These are phyloP conservation scores for Acropternis orthonyx DNA, from an alignment of 2,797 vertebrate species.

Conservation along the genomic window DNA sequence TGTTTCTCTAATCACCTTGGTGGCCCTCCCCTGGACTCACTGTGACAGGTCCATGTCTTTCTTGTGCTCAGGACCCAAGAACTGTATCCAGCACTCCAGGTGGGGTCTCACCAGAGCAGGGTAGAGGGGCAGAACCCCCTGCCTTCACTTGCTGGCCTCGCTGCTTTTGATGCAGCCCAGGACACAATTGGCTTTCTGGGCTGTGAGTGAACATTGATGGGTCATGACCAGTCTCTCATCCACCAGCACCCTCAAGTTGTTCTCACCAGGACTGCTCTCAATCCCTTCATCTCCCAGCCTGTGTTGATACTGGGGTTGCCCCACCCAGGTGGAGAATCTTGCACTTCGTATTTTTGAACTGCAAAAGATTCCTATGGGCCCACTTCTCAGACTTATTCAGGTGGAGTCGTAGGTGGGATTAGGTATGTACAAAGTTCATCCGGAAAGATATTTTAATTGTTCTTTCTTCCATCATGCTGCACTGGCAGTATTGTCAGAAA, in stretches of 20 bases:
- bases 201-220: accelerated
- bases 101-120: background rate
- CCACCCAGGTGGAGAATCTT: background rate
- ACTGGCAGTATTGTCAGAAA: background rate
- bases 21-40: accelerated
- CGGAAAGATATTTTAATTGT: background rate
- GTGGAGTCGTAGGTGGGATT: background rate
- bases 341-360: background rate
- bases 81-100: background rate
- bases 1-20: accelerated
- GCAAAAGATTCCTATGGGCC: accelerated
- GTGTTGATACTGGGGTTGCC: background rate
- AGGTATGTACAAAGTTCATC: background rate
- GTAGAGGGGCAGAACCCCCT: background rate
- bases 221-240: background rate
- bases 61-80: background rate
- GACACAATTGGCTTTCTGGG: accelerated
- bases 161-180: background rate
- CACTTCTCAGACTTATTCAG: background rate
- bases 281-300: background rate
- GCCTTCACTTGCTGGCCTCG: background rate
- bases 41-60: accelerated
- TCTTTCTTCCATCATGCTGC: background rate
- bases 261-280: accelerated
- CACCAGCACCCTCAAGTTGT: accelerated